Percentiles rank a stretch among this genome's conserved stretches.
Conservation (phyloP, 1,140 invertebrate species). For the Stegodyphus dumicola region DNA sequence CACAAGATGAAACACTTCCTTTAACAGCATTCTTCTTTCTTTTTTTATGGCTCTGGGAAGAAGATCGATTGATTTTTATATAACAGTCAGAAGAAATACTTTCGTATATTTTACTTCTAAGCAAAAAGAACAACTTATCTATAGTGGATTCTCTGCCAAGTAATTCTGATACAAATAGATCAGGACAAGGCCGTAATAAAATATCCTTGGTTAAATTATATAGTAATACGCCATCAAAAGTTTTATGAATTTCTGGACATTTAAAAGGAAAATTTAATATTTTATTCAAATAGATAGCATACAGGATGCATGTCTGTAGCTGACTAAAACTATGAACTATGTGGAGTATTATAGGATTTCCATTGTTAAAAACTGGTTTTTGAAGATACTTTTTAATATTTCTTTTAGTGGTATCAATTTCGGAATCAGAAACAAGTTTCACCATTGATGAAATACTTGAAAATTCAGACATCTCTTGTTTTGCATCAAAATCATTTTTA, state of each 20-base stretch:
- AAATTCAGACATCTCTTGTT: background rate
- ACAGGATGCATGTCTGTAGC: slow-evolving; percentile 38
- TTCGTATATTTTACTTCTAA: slow-evolving; percentile 16
- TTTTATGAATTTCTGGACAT: slow-evolving; percentile 5
- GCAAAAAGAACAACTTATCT: background rate
- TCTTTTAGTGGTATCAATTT: background rate
- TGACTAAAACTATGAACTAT: slow-evolving; percentile 50
- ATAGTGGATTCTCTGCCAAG: slow-evolving; percentile 24
- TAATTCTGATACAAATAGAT: slow-evolving; percentile 47
- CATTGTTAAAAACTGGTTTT: slow-evolving; percentile 35
- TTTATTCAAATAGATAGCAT: slow-evolving; percentile 24
- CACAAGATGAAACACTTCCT: too few species aligned
- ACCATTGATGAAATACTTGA: background rate
- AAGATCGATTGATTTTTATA: background rate
- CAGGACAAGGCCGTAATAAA: background rate
- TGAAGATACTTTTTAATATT: slow-evolving; percentile 51
- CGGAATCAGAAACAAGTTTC: background rate
- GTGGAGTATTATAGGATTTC: slow-evolving; percentile 23
- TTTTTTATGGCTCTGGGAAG: too few species aligned
- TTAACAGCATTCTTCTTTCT: too few species aligned
- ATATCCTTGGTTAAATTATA: slow-evolving; percentile 58
- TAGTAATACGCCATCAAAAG: slow-evolving; percentile 32
- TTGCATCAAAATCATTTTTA: background rate
- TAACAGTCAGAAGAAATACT: background rate
- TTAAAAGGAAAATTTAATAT: slow-evolving; percentile 26